Percentiles rank a stretch among this genome's conserved stretches.
Conservation (phyloP, 2,888 invertebrate genomes). For the Bugulina stolonifera region DNA sequence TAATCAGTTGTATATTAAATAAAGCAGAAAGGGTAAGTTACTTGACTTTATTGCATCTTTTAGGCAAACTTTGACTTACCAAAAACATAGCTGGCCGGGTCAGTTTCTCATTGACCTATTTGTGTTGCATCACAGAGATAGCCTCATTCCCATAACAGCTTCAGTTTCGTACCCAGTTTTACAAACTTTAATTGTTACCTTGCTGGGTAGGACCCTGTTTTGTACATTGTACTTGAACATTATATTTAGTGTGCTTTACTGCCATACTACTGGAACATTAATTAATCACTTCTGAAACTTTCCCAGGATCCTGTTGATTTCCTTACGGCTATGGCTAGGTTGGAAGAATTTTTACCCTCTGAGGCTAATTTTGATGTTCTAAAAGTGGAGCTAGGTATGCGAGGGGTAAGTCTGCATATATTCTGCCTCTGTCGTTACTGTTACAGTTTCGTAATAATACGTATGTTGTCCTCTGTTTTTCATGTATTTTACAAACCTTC, state of each 20-base stretch:
- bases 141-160: no score
- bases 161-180: no score
- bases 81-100: no score
- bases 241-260: not conserved
- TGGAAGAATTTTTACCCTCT: constrained; percentile 77
- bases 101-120: no score
- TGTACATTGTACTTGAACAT: no score
- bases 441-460: not conserved
- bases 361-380: constrained; percentile 58
- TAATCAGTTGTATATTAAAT: constrained; percentile 78
- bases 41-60: no score
- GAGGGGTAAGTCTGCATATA: constrained; percentile 42
- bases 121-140: no score
- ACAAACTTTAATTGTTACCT: no score
- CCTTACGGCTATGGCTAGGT: constrained; percentile 79
- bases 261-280: not conserved
- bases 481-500: not conserved
- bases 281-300: not conserved
- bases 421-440: not conserved
- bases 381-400: constrained; percentile 68
- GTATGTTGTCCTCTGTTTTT: not conserved
- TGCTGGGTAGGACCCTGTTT: no score
- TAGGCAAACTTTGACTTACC: no score
- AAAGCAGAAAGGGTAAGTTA: constrained; percentile 75
- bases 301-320: constrained; percentile 86